A percentile compares a stretch with the other conserved stretches of the same genome.
These are phyloP conservation scores for Euwallacea similis DNA, from an alignment of 1,140 invertebrate genomes.

Conservation along the genomic window DNA sequence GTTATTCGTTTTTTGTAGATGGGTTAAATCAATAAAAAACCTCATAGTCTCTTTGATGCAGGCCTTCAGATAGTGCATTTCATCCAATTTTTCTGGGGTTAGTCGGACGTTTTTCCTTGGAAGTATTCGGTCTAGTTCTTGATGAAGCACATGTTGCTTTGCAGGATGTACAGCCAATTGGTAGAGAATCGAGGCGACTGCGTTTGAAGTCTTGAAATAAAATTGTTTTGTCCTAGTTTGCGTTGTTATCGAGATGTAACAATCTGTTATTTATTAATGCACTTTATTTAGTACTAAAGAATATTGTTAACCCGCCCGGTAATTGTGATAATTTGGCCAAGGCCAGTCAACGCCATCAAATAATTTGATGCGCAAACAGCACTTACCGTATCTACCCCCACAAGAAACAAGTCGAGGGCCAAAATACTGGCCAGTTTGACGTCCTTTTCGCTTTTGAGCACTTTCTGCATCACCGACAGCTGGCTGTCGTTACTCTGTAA, in stretches of 20 bases:
- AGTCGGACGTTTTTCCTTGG: constrained; percentile 64
- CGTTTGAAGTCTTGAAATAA: constrained; percentile 76
- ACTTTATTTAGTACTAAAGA: too few relatives aligned
- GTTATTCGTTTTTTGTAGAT: not conserved
- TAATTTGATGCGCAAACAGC: not conserved
- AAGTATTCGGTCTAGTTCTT: constrained; percentile 71
- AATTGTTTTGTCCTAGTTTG: not conserved
- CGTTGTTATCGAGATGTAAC: too few relatives aligned
- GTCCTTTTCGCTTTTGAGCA: constrained; percentile 72
- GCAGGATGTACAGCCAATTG: constrained; percentile 75
- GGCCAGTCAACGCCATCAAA: too few relatives aligned
- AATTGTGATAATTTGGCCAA: too few relatives aligned
- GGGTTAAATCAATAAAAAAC: constrained; percentile 54
- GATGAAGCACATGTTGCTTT: constrained; percentile 79
- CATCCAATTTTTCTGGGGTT: constrained; percentile 70
- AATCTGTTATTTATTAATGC: too few relatives aligned
- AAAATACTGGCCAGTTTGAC: constrained; percentile 80
- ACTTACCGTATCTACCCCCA: constrained; percentile 86
- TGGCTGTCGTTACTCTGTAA: constrained; percentile 57
- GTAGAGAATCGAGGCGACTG: constrained; percentile 83
- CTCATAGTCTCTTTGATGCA: constrained; percentile 91
- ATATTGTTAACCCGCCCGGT: too few relatives aligned
- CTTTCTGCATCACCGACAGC: constrained; percentile 74
- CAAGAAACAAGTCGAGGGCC: constrained; percentile 83
- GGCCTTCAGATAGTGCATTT: constrained; percentile 81